A percentile compares a stretch with the other conserved stretches of the same genome.
Conservation (phyloP, 2,888 invertebrate species). For the Nebria brevicollis region DNA sequence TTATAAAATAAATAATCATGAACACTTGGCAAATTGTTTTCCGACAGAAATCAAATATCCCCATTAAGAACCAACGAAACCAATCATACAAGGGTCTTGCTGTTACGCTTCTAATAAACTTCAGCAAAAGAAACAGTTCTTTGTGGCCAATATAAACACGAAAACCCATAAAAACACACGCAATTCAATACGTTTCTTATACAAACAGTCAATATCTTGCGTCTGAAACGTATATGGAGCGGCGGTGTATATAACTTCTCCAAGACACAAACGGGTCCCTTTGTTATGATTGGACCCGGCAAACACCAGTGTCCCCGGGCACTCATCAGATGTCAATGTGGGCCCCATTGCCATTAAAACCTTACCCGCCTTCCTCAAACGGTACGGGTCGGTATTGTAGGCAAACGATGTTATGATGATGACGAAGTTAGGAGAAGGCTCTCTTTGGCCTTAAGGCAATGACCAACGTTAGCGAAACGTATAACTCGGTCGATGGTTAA, state of each 20-base stretch:
- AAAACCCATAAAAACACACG: neutral
- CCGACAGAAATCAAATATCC: neutral
- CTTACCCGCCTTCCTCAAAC: neutral
- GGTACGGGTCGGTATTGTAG: neutral
- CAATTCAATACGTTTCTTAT: neutral
- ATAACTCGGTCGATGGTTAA: neutral
- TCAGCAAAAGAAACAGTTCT: neutral
- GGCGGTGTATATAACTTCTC: neutral
- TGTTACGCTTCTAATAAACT: neutral
- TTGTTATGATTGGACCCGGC: neutral
- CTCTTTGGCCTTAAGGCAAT: neutral
- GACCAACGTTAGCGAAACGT: neutral
- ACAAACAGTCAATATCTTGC: neutral
- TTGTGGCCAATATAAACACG: slow-evolving; percentile 1
- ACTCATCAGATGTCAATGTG: slow-evolving; percentile 21
- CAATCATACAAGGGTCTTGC: neutral
- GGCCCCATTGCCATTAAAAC: neutral
- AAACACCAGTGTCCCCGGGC: slow-evolving; percentile 5
- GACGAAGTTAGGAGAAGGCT: neutral
- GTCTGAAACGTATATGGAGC: neutral
- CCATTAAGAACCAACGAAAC: neutral
- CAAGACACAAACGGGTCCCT: slow-evolving; percentile 1
- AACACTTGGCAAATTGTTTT: neutral
- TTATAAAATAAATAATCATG: too few species aligned
- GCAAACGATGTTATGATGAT: neutral